Conservation (phyloP, 2,888 invertebrate species). For the Callyntrura guangdongensis region DNA sequence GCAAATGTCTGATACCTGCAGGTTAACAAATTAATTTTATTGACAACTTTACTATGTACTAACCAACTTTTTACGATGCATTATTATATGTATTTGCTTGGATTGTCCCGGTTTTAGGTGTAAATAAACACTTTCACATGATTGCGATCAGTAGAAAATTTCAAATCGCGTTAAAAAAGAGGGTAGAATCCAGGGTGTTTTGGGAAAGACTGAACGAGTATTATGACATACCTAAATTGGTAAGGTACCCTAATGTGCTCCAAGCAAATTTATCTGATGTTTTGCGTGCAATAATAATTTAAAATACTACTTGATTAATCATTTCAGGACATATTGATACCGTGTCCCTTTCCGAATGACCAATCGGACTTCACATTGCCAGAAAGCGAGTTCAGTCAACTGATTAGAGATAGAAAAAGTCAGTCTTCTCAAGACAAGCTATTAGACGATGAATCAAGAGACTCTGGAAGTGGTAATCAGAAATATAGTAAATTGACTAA, state of each 20-base stretch:
- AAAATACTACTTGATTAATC: not conserved
- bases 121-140: constrained; percentile 68
- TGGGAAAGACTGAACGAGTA: constrained; percentile 46
- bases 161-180: constrained; percentile 42
- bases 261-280: constrained; percentile 3
- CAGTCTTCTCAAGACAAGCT: constrained; percentile 63
- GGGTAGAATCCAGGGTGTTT: constrained; percentile 50
- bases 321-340: constrained; percentile 30
- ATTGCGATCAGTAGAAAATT: constrained; percentile 44
- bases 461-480: constrained; percentile 64
- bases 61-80: too few relatives aligned
- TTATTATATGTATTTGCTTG: too few relatives aligned
- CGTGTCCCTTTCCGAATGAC: constrained; percentile 61
- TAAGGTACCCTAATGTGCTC: not conserved
- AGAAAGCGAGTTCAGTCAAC: constrained; percentile 64
- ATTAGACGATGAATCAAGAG: constrained; percentile 65
- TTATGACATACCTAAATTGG: constrained; percentile 55
- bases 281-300: not conserved
- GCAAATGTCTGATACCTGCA: constrained; percentile 27
- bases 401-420: constrained; percentile 62
- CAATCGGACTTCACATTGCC: constrained; percentile 53
- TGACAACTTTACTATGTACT: not conserved
- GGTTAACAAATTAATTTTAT: constrained; percentile 28
- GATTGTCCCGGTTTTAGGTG: constrained; percentile 23
- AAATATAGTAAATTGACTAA: not conserved